Conservation (phyloP, 1,140 invertebrate species). For the Thalassaphorura encarpata region DNA sequence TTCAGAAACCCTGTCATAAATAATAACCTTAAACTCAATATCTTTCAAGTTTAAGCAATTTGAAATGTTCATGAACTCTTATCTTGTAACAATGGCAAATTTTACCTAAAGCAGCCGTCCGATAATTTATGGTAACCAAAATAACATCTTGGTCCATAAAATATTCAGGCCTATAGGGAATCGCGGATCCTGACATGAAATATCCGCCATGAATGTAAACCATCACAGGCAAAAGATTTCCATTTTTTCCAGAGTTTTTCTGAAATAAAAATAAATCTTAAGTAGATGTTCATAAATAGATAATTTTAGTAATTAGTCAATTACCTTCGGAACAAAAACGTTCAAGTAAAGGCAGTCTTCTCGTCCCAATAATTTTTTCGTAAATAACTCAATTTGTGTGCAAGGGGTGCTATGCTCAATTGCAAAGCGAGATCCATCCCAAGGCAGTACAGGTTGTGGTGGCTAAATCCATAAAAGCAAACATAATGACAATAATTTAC, state of each 20-base stretch:
- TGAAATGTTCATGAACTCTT: background rate
- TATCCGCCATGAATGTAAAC: constrained; percentile 6
- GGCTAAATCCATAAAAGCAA: background rate
- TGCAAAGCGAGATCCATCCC: background rate
- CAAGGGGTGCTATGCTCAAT: background rate
- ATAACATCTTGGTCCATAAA: background rate
- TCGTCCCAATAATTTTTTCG: background rate
- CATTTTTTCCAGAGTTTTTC: background rate
- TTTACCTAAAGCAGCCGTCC: constrained; percentile 5
- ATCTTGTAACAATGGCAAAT: background rate
- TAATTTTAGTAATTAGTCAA: background rate
- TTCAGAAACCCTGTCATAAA: constrained; percentile 31
- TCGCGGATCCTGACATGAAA: constrained; percentile 36
- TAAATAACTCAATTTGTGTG: constrained; percentile 1
- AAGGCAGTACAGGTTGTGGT: background rate
- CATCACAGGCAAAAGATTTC: background rate
- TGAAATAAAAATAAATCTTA: background rate
- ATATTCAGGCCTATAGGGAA: background rate
- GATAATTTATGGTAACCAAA: constrained; percentile 6
- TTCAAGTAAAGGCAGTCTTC: constrained; percentile 6
- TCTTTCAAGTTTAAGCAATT: background rate
- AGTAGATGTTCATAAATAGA: background rate
- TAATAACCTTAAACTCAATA: background rate
- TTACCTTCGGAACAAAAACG: background rate
- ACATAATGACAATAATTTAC: background rate